A percentile compares a stretch with the other conserved stretches of the same genome.
Evolutionary conservation across 2,888 invertebrate genomes (phyloP).

Genomic region (Agrochola macilenta): DNA sequence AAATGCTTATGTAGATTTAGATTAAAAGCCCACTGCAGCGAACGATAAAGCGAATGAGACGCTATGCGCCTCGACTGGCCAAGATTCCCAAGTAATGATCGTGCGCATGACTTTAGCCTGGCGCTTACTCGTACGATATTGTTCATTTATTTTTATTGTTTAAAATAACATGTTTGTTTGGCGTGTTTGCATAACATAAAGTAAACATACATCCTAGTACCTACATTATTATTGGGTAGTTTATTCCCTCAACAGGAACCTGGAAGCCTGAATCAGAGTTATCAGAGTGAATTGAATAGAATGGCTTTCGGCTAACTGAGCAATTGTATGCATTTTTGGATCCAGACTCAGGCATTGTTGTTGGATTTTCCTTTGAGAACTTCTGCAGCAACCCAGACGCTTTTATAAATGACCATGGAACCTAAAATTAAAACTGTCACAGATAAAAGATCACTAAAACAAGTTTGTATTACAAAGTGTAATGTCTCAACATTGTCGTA

Average conservation of each 20-base stretch:
- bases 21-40: background rate
- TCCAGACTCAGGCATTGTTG: background rate
- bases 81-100: background rate
- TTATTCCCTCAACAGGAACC: background rate
- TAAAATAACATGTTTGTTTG: background rate
- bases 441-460: background rate
- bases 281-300: background rate
- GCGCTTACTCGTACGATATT: background rate
- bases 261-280: background rate
- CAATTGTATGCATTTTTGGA: background rate
- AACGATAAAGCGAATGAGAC: background rate
- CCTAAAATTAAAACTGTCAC: background rate
- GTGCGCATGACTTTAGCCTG: background rate
- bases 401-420: background rate
- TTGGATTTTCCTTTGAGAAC: background rate
- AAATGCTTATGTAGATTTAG: background rate
- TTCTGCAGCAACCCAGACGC: background rate
- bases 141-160: constrained; percentile 17
- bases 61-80: background rate
- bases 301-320: background rate
- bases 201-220: background rate
- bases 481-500: constrained; percentile 35
- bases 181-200: constrained; percentile 9
- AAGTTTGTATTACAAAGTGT: background rate
- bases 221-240: background rate